Percentiles rank a stretch among this genome's conserved stretches.
phyloP scores from a whole-genome alignment of 2,888 invertebrate genomes.

The Petrophora chlorosata region DNA sequence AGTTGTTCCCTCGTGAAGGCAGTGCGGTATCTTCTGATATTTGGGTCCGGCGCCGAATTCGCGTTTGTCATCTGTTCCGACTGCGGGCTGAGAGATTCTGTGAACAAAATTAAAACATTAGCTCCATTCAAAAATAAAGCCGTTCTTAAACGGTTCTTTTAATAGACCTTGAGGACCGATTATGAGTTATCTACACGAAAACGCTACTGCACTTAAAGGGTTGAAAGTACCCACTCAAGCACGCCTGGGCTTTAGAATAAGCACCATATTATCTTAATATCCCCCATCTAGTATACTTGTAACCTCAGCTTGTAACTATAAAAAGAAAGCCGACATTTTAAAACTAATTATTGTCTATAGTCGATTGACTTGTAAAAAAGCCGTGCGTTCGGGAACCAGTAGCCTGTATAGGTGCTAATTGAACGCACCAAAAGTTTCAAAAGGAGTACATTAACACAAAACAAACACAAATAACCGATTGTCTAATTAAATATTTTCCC shows the following conservation, averaged over 20 bases:
- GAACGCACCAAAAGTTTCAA: constrained; percentile 66
- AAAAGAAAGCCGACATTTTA: constrained; percentile 43
- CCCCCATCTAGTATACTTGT: constrained; percentile 56
- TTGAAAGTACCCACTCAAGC: constrained; percentile 62
- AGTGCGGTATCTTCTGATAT: constrained; percentile 94
- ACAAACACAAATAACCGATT: constrained; percentile 83
- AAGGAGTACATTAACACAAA: constrained; percentile 80
- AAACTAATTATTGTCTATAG: constrained; percentile 44
- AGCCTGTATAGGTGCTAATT: constrained; percentile 76
- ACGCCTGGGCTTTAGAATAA: constrained; percentile 39
- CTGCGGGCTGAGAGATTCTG: constrained; percentile 78
- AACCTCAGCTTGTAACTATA: constrained; percentile 20
- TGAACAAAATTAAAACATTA: constrained; percentile 47
- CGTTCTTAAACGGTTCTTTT: constrained; percentile 17
- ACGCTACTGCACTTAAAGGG: constrained; percentile 64
- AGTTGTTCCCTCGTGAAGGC: constrained; percentile 98
- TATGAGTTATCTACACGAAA: constrained; percentile 57
- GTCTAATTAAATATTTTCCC: constrained; percentile 84
- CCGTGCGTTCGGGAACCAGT: constrained; percentile 58
- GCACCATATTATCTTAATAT: constrained; percentile 64
- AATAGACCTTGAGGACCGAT: constrained; percentile 53
- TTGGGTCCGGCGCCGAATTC: constrained; percentile 71
- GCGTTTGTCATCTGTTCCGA: constrained; percentile 75
- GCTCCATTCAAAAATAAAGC: constrained; percentile 1
- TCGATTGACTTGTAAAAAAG: constrained; percentile 74